These are phyloP conservation scores for Halictus rubicundus DNA, from an alignment of 1,140 invertebrate species.

Conservation along the genomic window DNA sequence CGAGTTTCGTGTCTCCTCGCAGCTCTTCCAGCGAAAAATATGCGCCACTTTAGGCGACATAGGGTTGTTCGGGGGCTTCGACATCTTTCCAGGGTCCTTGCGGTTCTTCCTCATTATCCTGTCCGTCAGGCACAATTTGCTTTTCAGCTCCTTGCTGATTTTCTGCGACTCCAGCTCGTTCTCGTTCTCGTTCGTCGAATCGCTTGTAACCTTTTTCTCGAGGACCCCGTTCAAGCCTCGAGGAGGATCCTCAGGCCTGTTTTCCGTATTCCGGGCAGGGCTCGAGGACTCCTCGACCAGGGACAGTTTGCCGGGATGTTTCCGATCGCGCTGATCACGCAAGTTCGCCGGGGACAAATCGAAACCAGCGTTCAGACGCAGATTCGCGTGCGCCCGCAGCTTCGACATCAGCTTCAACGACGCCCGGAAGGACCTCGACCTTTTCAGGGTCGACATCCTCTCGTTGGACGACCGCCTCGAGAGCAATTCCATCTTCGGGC, in stretches of 20 bases:
- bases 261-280: background rate
- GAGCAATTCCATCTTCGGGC: slow-evolving; percentile 75
- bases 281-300: background rate
- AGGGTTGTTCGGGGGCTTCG: background rate
- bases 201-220: background rate
- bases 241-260: background rate
- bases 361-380: slow-evolving; percentile 54
- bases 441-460: slow-evolving; percentile 78
- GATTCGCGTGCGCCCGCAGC: slow-evolving; percentile 69
- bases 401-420: slow-evolving; percentile 85
- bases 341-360: slow-evolving; percentile 59
- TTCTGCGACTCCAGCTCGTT: slow-evolving; percentile 41
- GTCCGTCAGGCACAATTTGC: slow-evolving; percentile 67
- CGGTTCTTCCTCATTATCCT: slow-evolving; percentile 55
- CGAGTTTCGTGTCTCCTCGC: background rate
- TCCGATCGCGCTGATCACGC: slow-evolving; percentile 18
- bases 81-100: slow-evolving; percentile 41
- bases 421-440: slow-evolving; percentile 86
- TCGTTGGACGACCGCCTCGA: slow-evolving; percentile 58
- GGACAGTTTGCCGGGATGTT: background rate
- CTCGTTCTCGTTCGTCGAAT: slow-evolving; percentile 5
- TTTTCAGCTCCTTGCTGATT: slow-evolving; percentile 66
- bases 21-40: slow-evolving; percentile 47
- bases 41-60: slow-evolving; percentile 34
- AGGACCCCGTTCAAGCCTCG: background rate